Conservation (phyloP, 2,113 vertebrate genomes). For the Python bivittatus region DNA sequence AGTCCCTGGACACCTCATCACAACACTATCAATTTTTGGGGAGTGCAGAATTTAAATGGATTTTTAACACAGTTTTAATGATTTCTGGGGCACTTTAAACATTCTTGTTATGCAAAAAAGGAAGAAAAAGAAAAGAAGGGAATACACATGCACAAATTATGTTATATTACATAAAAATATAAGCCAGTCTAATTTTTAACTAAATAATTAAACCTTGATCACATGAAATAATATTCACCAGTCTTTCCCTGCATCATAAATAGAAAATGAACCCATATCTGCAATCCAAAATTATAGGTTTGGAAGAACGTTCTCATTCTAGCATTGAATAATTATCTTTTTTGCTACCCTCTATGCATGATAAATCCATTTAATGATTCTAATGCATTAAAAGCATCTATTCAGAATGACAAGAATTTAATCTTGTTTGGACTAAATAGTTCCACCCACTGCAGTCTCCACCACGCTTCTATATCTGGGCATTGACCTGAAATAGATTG, state of each 20-base stretch:
- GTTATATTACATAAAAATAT: background rate
- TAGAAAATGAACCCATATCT: background rate
- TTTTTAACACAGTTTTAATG: background rate
- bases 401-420: background rate
- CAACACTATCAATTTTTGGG: background rate
- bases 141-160: background rate
- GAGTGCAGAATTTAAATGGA: background rate
- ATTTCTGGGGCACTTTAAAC: background rate
- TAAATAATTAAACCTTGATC: background rate
- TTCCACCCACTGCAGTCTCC: background rate
- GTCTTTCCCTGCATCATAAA: background rate
- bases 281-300: background rate
- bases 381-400: background rate
- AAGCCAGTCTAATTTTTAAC: background rate
- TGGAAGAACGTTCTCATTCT: background rate
- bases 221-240: background rate
- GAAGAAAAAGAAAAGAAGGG: background rate
- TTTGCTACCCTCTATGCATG: background rate
- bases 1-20: background rate
- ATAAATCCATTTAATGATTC: background rate
- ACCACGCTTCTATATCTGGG: too few species aligned
- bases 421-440: background rate
- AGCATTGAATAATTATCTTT: background rate
- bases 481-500: too few species aligned
- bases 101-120: background rate